These are phyloP conservation scores for Drosophila nr. medialis DNA, from an alignment of 2,888 invertebrate genomes.

Conservation along the genomic window DNA sequence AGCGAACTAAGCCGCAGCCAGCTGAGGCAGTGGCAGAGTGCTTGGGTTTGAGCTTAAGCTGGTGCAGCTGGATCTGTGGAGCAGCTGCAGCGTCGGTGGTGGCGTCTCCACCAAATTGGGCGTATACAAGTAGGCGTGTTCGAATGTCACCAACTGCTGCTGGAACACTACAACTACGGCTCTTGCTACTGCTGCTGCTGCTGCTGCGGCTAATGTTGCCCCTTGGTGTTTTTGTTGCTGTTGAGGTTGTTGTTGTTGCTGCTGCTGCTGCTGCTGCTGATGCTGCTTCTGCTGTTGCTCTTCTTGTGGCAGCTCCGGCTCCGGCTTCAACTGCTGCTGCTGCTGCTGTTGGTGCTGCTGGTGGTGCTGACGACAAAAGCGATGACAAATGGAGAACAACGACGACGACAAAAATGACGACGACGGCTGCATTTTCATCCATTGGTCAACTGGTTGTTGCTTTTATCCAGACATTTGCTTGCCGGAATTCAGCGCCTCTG, in stretches of 20 bases:
- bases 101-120: conserved; percentile 25
- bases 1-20: conserved; percentile 56
- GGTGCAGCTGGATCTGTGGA: conserved; percentile 12
- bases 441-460: conserved; percentile 74
- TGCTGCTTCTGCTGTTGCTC: conserved; percentile 25
- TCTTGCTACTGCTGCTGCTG: conserved; percentile 5
- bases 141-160: conserved; percentile 12
- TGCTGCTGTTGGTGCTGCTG: conserved; percentile 31
- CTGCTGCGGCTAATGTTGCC: conserved; percentile 27
- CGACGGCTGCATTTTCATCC: conserved; percentile 83
- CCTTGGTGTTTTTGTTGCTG: conserved; percentile 43
- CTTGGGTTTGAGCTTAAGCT: conserved; percentile 20
- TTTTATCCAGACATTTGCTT: conserved; percentile 80
- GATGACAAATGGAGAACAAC: conserved; percentile 81
- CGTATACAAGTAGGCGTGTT: conserved; percentile 36
- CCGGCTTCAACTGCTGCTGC: conserved; percentile 32
- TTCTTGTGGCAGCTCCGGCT: conserved; percentile 34
- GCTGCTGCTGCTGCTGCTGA: conserved; percentile 11
- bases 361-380: conserved; percentile 63
- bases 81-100: conserved; percentile 27
- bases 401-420: conserved; percentile 79
- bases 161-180: conserved; percentile 11
- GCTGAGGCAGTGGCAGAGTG: conserved; percentile 50
- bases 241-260: conserved; percentile 25
- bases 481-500: conserved; percentile 61